Base-by-base conservation (phyloP, 1,140 invertebrate species). In the Sipha flava region DNA sequence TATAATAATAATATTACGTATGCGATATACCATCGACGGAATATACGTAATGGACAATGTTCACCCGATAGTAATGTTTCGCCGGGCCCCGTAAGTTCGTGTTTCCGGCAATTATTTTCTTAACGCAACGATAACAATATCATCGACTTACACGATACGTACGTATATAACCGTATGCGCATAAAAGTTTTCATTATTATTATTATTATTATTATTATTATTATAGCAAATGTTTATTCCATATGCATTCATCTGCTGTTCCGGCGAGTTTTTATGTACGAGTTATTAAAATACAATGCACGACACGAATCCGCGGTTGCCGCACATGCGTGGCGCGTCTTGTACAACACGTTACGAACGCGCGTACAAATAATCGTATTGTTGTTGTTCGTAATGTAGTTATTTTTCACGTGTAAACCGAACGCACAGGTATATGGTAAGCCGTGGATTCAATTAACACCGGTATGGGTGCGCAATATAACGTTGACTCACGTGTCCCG, bases 281-380 rank as follows among this genome's bases (percentile, higher is more conserved):
- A 70, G 40, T 47, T 29, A 70, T 70, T 70, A 70, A 70, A 70
- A 70, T 66, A 43, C 64, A 66, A 66, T 47, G 40, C 66, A 70
- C 66, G 43, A 31, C 16, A 47, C 23, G 31, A 47, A 47, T 70
- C 43, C 37, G 5, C 10, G 7, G 40, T 47, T 47, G 34, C 6
- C 9, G 21, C 21, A 64, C 4, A n/a, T 49, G n/a, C n/a, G 14
- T 31, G 6, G 2, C 31, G 26, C 12, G 10, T 68, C 14, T 43
- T 29, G 43, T 70, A 29, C 47, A 47, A 70, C n/a, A 70, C 29
- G 66, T 70, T 70, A 70, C 4, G 26, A 70, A 47, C 21, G 1
- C n/a, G n/a, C n/a, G n/a, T n/a, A n/a, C n/a, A n/a, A n/a, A 68
- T 43, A 68, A 18, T 68, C 3, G 21, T 68, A 68, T 47, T 70